phyloP scores from a whole-genome alignment of 2,797 vertebrate genomes.

The Chelon auratus region DNA sequence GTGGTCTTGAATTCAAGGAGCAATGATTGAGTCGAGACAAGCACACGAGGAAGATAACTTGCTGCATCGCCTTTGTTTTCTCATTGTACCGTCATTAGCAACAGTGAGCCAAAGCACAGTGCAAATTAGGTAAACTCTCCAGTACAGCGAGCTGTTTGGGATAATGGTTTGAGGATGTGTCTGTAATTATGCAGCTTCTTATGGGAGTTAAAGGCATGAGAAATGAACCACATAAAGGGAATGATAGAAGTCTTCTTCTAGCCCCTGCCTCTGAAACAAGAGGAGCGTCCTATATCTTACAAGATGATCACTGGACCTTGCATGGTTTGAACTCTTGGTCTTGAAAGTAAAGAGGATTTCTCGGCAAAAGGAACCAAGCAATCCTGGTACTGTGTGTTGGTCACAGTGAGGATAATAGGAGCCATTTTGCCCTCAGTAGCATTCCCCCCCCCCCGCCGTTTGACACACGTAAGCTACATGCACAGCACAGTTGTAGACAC shows the following conservation, averaged over 20 bases:
- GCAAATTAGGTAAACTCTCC: conserved; percentile 54
- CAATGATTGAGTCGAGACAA: background rate
- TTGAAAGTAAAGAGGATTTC: conserved; percentile 51
- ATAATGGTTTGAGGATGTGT: conserved; percentile 47
- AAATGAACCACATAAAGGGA: conserved; percentile 47
- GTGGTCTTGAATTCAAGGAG: background rate
- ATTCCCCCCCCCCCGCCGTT: conserved; percentile 56
- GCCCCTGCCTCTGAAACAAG: conserved; percentile 33
- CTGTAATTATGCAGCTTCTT: conserved; percentile 59
- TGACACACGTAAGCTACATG: conserved; percentile 44
- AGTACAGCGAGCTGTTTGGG: conserved; percentile 41
- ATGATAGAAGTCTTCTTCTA: conserved; percentile 17
- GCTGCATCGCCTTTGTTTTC: conserved; percentile 24
- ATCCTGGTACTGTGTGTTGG: background rate
- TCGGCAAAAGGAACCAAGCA: conserved; percentile 42
- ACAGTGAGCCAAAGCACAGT: conserved; percentile 33
- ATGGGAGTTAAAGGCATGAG: conserved; percentile 35
- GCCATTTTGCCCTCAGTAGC: conserved; percentile 58
- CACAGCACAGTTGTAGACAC: conserved; percentile 36
- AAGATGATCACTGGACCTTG: conserved; percentile 52
- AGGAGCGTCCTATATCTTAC: conserved; percentile 40
- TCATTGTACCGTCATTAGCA: conserved; percentile 57
- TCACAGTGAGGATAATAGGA: conserved; percentile 72
- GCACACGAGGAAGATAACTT: conserved; percentile 13
- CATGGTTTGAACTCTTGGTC: conserved; percentile 46